Conservation (phyloP, 1,140 invertebrate genomes). For the Nephila pilipes region DNA sequence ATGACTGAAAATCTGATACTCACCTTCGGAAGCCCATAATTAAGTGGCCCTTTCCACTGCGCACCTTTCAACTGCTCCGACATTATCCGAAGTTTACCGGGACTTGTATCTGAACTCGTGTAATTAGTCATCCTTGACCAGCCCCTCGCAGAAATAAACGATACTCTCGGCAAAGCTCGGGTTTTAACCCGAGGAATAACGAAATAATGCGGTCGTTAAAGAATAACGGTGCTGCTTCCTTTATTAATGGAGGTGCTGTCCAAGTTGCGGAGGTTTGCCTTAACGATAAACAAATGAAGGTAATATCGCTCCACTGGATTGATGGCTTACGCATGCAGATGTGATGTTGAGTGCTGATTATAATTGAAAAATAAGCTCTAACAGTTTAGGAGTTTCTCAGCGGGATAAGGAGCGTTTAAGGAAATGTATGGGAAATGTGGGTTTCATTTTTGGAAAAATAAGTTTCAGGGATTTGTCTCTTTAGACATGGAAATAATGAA, state of each 20-base stretch:
- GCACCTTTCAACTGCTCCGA: slow-evolving; percentile 21
- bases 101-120: slow-evolving; percentile 42
- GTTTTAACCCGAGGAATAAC: slow-evolving; percentile 41
- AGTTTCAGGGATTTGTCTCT: not conserved
- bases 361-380: slow-evolving; percentile 59
- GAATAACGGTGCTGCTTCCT: not conserved
- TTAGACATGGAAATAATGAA: not conserved
- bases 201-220: slow-evolving; percentile 63
- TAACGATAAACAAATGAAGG: slow-evolving; percentile 61
- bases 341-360: slow-evolving; percentile 36
- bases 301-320: slow-evolving; percentile 48
- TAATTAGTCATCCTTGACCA: slow-evolving; percentile 67
- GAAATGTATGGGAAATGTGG: not conserved
- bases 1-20: slow-evolving; percentile 73
- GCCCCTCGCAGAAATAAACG: slow-evolving; percentile 63
- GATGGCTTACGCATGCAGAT: slow-evolving; percentile 50
- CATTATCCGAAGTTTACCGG: not conserved
- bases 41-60: slow-evolving; percentile 24
- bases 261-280: not conserved
- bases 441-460: not conserved
- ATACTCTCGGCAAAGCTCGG: slow-evolving; percentile 35
- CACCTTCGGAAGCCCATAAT: slow-evolving; percentile 67
- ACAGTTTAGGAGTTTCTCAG: not conserved
- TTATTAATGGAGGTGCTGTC: slow-evolving; percentile 55
- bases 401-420: slow-evolving; percentile 3